Conservation (phyloP, 2,888 invertebrate genomes). For the Cyclophora punctaria region DNA sequence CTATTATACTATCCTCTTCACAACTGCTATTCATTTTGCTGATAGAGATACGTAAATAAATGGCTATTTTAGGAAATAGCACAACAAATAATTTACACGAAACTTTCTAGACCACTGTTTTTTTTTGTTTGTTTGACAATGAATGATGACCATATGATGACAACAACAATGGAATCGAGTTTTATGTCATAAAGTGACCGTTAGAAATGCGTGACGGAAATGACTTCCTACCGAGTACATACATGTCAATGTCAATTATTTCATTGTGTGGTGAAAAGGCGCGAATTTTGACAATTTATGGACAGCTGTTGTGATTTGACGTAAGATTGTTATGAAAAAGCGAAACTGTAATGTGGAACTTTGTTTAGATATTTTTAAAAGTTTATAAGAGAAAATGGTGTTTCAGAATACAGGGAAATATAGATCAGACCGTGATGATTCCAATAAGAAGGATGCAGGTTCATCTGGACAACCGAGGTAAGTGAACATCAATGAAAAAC, state of each 20-base stretch:
- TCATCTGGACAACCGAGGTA: constrained; percentile 49
- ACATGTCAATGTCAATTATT: no score
- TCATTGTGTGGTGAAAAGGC: constrained; percentile 4
- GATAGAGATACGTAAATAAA: no score
- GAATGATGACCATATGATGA: no score
- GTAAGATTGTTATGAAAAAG: background rate
- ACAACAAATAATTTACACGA: no score
- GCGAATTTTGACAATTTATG: constrained; percentile 7
- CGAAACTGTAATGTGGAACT: no score
- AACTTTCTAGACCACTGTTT: no score
- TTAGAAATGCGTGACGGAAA: no score
- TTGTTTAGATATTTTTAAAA: background rate
- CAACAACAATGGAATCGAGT: no score
- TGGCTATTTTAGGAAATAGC: no score
- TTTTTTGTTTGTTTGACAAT: no score
- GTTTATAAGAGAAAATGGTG: constrained; percentile 51
- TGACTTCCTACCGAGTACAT: no score
- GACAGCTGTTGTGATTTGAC: background rate
- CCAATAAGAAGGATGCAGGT: constrained; percentile 45
- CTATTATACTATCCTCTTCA: constrained; percentile 22
- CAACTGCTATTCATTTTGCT: constrained; percentile 29
- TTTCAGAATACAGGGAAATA: constrained; percentile 74
- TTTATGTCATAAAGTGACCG: no score
- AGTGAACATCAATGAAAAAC: constrained; percentile 1
- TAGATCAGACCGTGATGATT: constrained; percentile 55